These are phyloP conservation scores for Heterodera carotae DNA, from an alignment of 1,140 invertebrate genomes.

Conservation along the genomic window DNA sequence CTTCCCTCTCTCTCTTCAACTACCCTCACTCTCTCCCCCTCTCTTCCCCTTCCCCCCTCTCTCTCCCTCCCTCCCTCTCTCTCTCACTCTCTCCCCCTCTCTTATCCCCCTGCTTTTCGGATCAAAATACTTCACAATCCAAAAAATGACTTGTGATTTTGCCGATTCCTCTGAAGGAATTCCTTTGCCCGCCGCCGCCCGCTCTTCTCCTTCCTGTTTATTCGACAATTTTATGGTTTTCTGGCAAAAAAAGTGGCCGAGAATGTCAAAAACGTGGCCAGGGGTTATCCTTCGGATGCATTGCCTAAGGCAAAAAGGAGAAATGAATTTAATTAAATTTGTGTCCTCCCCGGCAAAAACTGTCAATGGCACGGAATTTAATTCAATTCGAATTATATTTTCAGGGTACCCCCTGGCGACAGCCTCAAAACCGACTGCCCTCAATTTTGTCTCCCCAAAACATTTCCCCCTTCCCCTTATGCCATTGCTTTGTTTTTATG, in stretches of 20 bases:
- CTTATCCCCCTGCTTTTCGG: not conserved
- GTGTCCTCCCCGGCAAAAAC: not conserved
- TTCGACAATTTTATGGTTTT: not conserved
- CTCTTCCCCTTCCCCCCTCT: too few relatives aligned
- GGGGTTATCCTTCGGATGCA: not conserved
- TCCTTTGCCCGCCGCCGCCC: not conserved
- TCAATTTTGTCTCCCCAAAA: not conserved
- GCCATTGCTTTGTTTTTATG: not conserved
- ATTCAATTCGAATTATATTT: conserved; percentile 22
- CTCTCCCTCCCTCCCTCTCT: not conserved
- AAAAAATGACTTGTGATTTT: not conserved
- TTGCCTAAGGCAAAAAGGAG: conserved; percentile 2
- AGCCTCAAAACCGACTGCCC: conserved; percentile 1
- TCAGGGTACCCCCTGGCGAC: not conserved
- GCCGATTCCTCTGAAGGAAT: not conserved
- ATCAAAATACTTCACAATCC: not conserved
- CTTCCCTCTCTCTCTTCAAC: too few relatives aligned
- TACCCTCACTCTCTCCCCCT: too few relatives aligned
- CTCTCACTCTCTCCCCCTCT: not conserved
- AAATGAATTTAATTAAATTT: conserved; percentile 20
- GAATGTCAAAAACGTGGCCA: conserved; percentile 10
- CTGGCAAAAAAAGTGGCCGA: not conserved
- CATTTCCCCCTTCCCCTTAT: not conserved
- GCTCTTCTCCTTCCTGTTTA: not conserved
- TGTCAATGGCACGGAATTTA: conserved; percentile 20